Conservation (phyloP, 2,113 vertebrate species). For the Gallinago undulata region DNA sequence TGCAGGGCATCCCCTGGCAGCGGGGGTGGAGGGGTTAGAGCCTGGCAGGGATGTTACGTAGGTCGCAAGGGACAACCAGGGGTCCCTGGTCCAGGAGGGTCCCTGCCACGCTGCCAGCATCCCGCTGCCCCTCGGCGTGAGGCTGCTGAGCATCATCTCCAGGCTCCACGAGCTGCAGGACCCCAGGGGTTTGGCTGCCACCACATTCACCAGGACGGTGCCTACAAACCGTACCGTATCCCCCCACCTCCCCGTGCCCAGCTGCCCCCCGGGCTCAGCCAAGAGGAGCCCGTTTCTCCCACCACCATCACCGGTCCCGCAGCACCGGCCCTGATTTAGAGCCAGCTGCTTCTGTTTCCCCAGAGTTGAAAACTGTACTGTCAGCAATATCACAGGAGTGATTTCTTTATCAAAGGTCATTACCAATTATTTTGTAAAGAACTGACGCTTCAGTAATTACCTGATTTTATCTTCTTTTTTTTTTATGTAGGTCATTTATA, state of each 20-base stretch:
- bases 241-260: background rate
- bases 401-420: conserved; percentile 67
- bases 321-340: background rate
- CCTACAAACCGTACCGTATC: rapidly evolving
- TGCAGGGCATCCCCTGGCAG: background rate
- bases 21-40: background rate
- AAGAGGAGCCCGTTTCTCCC: rapidly evolving
- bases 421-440: conserved; percentile 64
- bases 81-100: background rate
- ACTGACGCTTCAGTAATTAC: conserved; percentile 31
- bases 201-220: rapidly evolving
- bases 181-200: rapidly evolving
- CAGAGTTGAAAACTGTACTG: background rate
- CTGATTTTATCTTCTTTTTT: conserved; percentile 54
- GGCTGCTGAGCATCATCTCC: background rate
- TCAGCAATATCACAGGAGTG: conserved; percentile 38
- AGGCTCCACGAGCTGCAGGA: background rate
- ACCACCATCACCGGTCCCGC: background rate
- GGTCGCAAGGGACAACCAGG: rapidly evolving
- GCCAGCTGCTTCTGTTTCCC: background rate
- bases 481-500: conserved; percentile 51
- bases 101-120: rapidly evolving
- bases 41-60: background rate
- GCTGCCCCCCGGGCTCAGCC: background rate
- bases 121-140: rapidly evolving